Conservation (phyloP, 2,113 vertebrate species). For the Sarotherodon lohbergeri region DNA sequence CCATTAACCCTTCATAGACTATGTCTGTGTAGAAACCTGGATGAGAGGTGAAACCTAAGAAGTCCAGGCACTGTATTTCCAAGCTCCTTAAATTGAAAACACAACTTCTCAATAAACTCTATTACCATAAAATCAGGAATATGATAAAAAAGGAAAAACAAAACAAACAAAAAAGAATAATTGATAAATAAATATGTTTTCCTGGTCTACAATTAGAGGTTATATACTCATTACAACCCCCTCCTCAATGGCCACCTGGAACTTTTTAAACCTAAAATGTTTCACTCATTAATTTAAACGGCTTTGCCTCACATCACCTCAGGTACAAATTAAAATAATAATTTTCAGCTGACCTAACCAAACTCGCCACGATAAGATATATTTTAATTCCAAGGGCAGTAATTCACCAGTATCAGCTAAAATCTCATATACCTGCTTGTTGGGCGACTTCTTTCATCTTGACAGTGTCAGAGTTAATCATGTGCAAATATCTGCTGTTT, state of each 20-base stretch:
- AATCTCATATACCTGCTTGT: not conserved
- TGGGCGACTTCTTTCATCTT: not conserved
- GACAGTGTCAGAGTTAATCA: not conserved
- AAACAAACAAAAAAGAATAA: not conserved
- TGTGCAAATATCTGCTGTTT: not conserved
- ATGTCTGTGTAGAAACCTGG: not conserved
- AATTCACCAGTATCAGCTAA: not conserved
- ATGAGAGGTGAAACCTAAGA: not conserved
- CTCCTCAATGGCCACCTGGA: not conserved
- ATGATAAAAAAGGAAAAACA: not conserved
- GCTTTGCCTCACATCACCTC: not conserved
- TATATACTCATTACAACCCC: not conserved
- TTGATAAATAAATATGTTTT: not conserved
- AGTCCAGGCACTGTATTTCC: not conserved
- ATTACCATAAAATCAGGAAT: not conserved
- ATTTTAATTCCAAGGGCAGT: not conserved
- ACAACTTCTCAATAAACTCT: not conserved
- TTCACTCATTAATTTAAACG: not conserved
- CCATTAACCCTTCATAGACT: not conserved
- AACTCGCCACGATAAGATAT: fast-evolving
- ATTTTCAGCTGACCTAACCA: not conserved
- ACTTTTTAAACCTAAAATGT: not conserved
- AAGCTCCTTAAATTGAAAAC: not conserved
- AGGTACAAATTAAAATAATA: not conserved
- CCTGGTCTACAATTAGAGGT: not conserved